These are phyloP conservation scores for Stenoptilia bipunctidactyla DNA, from an alignment of 2,888 invertebrate species.

Conservation along the genomic window DNA sequence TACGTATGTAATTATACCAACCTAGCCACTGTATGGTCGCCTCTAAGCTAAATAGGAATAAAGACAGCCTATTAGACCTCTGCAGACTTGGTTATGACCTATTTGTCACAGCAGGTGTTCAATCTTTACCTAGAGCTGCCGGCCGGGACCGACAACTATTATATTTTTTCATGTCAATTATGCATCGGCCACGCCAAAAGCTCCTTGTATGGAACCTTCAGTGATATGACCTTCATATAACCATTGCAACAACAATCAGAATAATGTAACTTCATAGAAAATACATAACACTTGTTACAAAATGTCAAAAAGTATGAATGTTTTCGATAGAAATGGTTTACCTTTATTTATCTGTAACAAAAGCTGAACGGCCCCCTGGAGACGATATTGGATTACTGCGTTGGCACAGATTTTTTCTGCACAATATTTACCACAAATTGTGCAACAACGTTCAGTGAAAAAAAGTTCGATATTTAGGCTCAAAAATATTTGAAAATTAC, in stretches of 20 bases:
- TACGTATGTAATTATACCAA: constrained; percentile 19
- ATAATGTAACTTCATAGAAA: constrained; percentile 53
- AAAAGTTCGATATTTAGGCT: constrained; percentile 61
- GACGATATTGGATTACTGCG: constrained; percentile 58
- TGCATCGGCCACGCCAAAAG: constrained; percentile 53
- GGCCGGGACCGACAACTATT: constrained; percentile 35
- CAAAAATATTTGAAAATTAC: constrained; percentile 72
- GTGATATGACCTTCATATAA: constrained; percentile 46
- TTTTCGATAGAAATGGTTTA: constrained; percentile 60
- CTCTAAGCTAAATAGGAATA: no score
- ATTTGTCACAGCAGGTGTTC: background rate
- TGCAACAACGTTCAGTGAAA: constrained; percentile 57
- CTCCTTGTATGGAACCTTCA: constrained; percentile 29
- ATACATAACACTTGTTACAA: constrained; percentile 60
- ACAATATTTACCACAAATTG: constrained; percentile 44
- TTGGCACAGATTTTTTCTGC: constrained; percentile 52
- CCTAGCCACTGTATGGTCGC: no score
- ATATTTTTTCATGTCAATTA: constrained; percentile 47
- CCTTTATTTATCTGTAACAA: constrained; percentile 69
- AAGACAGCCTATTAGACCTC: no score
- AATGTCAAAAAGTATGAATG: constrained; percentile 63
- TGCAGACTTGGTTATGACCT: background rate
- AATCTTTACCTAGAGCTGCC: constrained; percentile 21
- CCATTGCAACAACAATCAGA: constrained; percentile 22
- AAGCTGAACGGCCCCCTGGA: constrained; percentile 61